Evolutionary conservation across 2,113 vertebrate species (phyloP).

Genomic region (Psilopsiagon aurifrons): DNA sequence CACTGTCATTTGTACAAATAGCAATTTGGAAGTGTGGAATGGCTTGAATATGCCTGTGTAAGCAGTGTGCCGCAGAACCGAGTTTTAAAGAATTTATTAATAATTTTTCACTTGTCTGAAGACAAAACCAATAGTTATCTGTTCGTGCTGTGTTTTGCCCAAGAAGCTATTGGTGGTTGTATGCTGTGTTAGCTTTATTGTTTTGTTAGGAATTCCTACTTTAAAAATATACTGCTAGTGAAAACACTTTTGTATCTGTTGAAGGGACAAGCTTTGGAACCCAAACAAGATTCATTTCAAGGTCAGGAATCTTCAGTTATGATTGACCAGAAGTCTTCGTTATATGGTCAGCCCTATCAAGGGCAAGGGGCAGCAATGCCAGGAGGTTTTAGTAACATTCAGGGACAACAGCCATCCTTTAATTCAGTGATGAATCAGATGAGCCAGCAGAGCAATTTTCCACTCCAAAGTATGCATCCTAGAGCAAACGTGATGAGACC

Average conservation of each 20-base stretch:
- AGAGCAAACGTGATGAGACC: constrained; percentile 85
- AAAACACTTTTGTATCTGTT: constrained; percentile 57
- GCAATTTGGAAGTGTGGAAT: background rate
- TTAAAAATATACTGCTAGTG: background rate
- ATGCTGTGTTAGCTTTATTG: background rate
- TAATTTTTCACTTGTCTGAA: background rate
- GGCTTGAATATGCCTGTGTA: background rate
- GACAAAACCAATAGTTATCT: background rate
- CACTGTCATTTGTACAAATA: background rate
- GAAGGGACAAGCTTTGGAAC: constrained; percentile 83
- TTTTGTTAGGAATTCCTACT: background rate
- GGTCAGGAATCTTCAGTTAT: constrained; percentile 83
- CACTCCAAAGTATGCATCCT: constrained; percentile 86
- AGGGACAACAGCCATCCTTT: constrained; percentile 85
- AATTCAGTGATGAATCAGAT: constrained; percentile 86
- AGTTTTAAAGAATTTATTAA: background rate
- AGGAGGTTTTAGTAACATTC: constrained; percentile 81
- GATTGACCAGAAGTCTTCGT: constrained; percentile 88
- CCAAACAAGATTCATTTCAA: constrained; percentile 85
- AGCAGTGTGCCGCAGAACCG: background rate
- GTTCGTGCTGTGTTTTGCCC: background rate
- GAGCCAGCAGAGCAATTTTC: constrained; percentile 78
- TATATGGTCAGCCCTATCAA: constrained; percentile 87
- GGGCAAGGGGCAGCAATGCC: constrained; percentile 85
- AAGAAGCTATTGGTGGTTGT: background rate